Base-by-base conservation (phyloP, 2,888 invertebrate genomes). In the Rhorus exstirpatorius region DNA sequence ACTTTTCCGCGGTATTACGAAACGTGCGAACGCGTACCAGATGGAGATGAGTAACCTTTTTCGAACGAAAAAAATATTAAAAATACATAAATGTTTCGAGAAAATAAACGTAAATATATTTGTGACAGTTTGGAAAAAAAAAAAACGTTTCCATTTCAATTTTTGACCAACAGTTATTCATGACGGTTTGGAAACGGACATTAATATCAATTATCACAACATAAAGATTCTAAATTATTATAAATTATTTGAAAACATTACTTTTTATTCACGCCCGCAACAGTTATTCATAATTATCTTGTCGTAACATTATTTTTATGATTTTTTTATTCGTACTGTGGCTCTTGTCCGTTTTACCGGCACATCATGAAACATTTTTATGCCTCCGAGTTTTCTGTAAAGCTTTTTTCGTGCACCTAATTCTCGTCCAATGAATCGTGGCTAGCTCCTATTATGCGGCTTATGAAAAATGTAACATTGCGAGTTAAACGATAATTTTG, bases 1-100 rank as follows among this genome's bases (percentile, higher is more conserved):
- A 67, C 65, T 75, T 60, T 70, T 67, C 58, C 75, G 38, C 78
- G 71, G 79, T 79, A 14, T 65, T 24, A 53, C 75, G 35, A 58
- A 75, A 67, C 51, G 51, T 26, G 35, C 63, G 51, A 75, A 75
- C 55, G 78, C 19, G 74, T 14, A 49, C 71, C 51, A 44, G 58
- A 31, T 53, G 12, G 21, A 58, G 53, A 19, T 44, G 38, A 53
- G 19, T 17, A 17, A 35, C 24, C 8, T 19, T 41, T 8, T 19
- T 14, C 17, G 17, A 38, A 60, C 6, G 6, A 7, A 26, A 14
- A 51, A 31, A 67, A 51, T 44, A 26, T 61, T 41, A 8, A 1
- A n/a, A 24, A 46, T 3, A n/a, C n/a, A n/a, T n/a, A n/a, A 46
- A 26, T 49, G 4, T 19, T 35, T 10, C 10, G 6, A 46, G 12